These are phyloP conservation scores for Dicrostonyx torquatus DNA, from an alignment of 2,797 vertebrate species.

Conservation along the genomic window DNA sequence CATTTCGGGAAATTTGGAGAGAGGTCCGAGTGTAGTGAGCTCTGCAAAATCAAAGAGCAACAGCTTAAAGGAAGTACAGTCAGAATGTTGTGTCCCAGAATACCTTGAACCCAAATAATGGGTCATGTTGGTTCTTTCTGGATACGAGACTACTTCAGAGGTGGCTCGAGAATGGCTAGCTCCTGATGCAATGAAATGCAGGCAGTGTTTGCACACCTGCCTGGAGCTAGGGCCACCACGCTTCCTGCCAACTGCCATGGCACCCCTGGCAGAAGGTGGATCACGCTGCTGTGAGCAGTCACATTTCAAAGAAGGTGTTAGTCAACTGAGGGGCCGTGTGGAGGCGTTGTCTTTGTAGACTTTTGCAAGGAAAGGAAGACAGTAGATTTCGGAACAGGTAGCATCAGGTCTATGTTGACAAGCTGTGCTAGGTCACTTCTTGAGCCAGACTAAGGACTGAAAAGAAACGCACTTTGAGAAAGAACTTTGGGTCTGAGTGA, in stretches of 20 bases:
- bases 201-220: background rate
- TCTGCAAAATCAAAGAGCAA: conserved; percentile 6
- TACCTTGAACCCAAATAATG: background rate
- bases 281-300: background rate
- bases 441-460: conserved; percentile 9
- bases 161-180: background rate
- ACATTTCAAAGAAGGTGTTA: background rate
- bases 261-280: background rate
- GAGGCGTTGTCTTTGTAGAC: background rate
- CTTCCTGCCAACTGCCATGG: background rate
- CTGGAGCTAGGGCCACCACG: rapidly evolving
- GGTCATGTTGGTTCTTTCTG: background rate
- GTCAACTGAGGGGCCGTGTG: background rate
- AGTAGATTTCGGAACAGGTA: background rate
- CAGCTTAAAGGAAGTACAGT: background rate
- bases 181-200: background rate
- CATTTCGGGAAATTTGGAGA: background rate
- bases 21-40: background rate
- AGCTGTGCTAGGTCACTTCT: conserved; percentile 40
- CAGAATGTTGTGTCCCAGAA: background rate
- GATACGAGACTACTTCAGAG: background rate
- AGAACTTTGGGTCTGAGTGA: conserved; percentile 22
- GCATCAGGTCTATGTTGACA: conserved; percentile 19
- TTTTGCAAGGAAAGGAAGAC: background rate
- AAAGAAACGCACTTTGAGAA: conserved; percentile 78